Percentiles rank a stretch among this genome's conserved stretches.
Evolutionary conservation across 2,888 invertebrate genomes (phyloP).

Genomic region (Amphipyra berbera): DNA sequence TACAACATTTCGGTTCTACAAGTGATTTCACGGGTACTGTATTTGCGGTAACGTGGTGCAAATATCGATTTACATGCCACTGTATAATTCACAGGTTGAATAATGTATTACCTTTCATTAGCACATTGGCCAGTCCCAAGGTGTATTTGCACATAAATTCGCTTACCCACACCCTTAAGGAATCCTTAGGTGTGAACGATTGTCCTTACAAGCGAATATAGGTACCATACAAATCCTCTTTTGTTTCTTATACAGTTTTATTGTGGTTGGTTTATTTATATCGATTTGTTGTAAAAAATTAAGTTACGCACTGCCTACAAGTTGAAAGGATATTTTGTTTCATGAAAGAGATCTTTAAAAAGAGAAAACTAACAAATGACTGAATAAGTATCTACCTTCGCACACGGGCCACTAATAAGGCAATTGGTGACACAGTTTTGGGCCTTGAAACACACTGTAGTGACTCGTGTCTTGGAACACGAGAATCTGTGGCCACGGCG

Average conservation of each 20-base stretch:
- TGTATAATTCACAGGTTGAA: constrained; percentile 89
- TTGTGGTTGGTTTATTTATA: constrained; percentile 23
- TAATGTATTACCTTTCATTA: constrained; percentile 90
- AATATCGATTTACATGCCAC: constrained; percentile 89
- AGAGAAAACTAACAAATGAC: too few species aligned
- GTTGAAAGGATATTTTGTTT: too few species aligned
- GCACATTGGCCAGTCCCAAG: constrained; percentile 87
- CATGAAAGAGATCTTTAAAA: too few species aligned
- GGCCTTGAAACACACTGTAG: too few species aligned
- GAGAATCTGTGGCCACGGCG: too few species aligned
- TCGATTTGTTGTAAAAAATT: constrained; percentile 1
- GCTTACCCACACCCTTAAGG: constrained; percentile 84
- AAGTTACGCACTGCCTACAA: too few species aligned
- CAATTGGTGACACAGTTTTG: too few species aligned
- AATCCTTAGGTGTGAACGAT: constrained; percentile 84
- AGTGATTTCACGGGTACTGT: constrained; percentile 75
- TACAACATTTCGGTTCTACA: constrained; percentile 72
- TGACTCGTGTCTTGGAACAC: too few species aligned
- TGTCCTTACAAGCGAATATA: constrained; percentile 75
- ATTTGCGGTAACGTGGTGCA: constrained; percentile 87
- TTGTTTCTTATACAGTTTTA: constrained; percentile 68
- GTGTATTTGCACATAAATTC: constrained; percentile 89
- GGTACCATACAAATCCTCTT: constrained; percentile 68
- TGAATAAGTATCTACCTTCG: too few species aligned
- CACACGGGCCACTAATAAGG: too few species aligned